Conservation (phyloP, 2,113 vertebrate species). For the Myrmophylax atrothorax region DNA sequence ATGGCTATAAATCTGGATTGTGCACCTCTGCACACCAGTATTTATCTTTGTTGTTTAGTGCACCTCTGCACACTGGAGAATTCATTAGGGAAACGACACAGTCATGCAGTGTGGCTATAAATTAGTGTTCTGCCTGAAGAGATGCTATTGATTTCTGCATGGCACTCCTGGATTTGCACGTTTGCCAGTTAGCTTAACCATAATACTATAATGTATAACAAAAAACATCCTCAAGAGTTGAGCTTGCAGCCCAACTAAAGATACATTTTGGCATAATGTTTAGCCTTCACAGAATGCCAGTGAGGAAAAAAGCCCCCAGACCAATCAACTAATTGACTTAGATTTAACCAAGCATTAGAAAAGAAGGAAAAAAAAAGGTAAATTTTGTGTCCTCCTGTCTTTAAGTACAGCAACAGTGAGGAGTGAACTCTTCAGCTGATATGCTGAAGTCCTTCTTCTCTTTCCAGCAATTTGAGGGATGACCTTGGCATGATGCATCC, state of each 20-base stretch:
- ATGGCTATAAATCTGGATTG: conserved; percentile 61
- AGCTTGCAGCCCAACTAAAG: not conserved
- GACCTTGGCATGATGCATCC: not conserved
- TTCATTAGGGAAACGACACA: conserved; percentile 62
- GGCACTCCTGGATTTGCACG: not conserved
- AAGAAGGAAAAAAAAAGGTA: not conserved
- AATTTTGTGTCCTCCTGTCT: not conserved
- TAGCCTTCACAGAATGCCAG: not conserved
- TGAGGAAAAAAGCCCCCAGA: not conserved
- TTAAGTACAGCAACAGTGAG: not conserved
- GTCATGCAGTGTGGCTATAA: conserved; percentile 12
- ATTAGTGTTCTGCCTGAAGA: conserved; percentile 58
- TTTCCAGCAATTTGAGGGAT: not conserved
- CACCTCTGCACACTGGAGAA: conserved; percentile 54
- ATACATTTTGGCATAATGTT: not conserved
- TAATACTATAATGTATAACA: not conserved
- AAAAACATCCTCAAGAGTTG: not conserved
- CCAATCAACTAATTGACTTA: not conserved
- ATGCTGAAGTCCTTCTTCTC: not conserved
- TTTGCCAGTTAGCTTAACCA: conserved; percentile 30
- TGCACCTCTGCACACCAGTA: conserved; percentile 9
- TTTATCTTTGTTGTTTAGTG: conserved; percentile 64
- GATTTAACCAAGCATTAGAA: not conserved
- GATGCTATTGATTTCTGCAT: conserved; percentile 19
- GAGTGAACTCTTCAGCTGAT: not conserved